A percentile compares a stretch with the other conserved stretches of the same genome.
phyloP scores from a whole-genome alignment of 1,140 invertebrate species.

The Eriocheir sinensis region DNA sequence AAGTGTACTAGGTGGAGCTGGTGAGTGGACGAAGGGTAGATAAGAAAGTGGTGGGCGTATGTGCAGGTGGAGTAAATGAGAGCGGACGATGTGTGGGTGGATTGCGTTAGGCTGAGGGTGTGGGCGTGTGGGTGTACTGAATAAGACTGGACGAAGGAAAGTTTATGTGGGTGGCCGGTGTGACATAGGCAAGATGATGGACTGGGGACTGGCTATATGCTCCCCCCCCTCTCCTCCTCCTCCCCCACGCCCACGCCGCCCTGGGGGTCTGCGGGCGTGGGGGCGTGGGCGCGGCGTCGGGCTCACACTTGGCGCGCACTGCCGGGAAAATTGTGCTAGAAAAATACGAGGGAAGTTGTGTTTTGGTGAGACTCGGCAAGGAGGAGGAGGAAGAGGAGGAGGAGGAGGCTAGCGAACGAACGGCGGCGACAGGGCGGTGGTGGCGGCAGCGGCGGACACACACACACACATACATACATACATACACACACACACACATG shows the following conservation, averaged over 20 bases:
- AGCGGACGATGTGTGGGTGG: too few relatives aligned
- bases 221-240: not conserved
- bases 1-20: too few relatives aligned
- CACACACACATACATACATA: not conserved
- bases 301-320: conserved; percentile 9
- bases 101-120: too few relatives aligned
- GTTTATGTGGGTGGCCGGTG: too few relatives aligned
- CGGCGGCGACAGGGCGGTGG: not conserved
- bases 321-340: not conserved
- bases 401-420: too few relatives aligned
- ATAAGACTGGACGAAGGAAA: too few relatives aligned
- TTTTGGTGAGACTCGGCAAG: not conserved
- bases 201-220: too few relatives aligned
- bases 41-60: not conserved
- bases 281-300: conserved; percentile 1
- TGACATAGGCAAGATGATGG: too few relatives aligned
- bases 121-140: too few relatives aligned
- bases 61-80: too few relatives aligned
- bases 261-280: not conserved
- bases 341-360: conserved; percentile 24
- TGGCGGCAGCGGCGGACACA: not conserved
- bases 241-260: not conserved
- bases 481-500: not conserved
- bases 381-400: not conserved
- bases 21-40: too few relatives aligned